These are phyloP conservation scores for Henricia sp. DNA, from an alignment of 53 echinoderm and acorn worm genomes.

Conservation along the genomic window DNA sequence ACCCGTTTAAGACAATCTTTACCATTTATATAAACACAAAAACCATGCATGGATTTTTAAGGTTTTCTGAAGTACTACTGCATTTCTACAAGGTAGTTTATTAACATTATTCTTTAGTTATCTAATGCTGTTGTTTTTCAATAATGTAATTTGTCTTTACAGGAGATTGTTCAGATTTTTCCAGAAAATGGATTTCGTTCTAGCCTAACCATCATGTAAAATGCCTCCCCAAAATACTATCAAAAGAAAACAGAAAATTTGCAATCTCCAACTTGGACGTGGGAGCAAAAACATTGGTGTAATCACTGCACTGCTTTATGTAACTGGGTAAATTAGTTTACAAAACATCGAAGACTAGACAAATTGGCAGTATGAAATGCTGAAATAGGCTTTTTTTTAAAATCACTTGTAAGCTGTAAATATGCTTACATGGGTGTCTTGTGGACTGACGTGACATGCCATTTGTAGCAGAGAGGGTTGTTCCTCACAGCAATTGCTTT, in stretches of 20 bases:
- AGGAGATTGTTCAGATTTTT: too few relatives aligned
- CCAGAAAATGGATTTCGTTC: too few relatives aligned
- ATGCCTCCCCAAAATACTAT: constrained; percentile 9
- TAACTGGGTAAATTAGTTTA: background rate
- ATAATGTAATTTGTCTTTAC: too few relatives aligned
- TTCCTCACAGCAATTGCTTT: background rate
- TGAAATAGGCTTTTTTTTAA: background rate
- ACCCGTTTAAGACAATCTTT: too few relatives aligned
- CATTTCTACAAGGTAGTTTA: too few relatives aligned
- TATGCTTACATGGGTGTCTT: constrained; percentile 19
- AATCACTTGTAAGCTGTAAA: background rate
- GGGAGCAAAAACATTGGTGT: constrained; percentile 7
- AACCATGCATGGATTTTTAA: too few relatives aligned
- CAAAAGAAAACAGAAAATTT: constrained; percentile 8
- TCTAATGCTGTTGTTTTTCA: too few relatives aligned
- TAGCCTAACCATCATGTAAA: background rate
- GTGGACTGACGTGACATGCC: constrained; percentile 25
- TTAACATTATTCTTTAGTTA: too few relatives aligned
- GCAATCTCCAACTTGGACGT: constrained; percentile 16
- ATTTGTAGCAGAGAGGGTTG: constrained; percentile 48
- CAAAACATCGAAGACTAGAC: background rate
- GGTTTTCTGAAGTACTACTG: too few relatives aligned
- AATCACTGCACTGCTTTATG: constrained; percentile 19
- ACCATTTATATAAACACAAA: too few relatives aligned
- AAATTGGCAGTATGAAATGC: background rate